Percentiles rank a stretch among this genome's conserved stretches.
Evolutionary conservation across 1,140 invertebrate species (phyloP).

Genomic region (Nephila pilipes): DNA sequence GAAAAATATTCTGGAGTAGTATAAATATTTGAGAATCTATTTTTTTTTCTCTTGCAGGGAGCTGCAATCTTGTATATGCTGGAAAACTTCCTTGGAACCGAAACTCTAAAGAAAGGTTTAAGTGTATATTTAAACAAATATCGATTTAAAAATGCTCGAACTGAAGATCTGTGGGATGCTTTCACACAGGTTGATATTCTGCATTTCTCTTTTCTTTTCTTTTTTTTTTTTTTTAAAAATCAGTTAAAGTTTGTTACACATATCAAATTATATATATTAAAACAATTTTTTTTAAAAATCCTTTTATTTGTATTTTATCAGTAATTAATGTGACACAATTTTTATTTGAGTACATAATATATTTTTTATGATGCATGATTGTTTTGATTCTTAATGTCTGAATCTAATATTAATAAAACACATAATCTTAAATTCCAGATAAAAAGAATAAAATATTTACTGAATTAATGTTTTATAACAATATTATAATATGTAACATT

Average conservation of each 20-base stretch:
- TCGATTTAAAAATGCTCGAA: conserved; percentile 78
- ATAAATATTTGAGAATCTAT: not conserved
- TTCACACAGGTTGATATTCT: conserved; percentile 79
- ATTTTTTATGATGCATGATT: no score
- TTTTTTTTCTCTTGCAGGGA: conserved; percentile 83
- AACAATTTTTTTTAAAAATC: not conserved
- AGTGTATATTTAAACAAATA: conserved; percentile 78
- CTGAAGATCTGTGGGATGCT: conserved; percentile 78
- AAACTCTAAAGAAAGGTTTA: conserved; percentile 80
- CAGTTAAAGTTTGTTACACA: not conserved
- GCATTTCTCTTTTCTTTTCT: conserved; percentile 8
- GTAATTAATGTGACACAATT: not conserved
- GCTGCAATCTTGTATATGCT: conserved; percentile 95
- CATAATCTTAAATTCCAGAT: no score
- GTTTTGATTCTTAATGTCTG: no score
- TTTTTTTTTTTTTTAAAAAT: not conserved
- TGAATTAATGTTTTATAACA: no score
- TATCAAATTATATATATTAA: not conserved
- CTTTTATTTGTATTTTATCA: not conserved
- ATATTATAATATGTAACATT: no score
- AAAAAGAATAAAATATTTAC: no score
- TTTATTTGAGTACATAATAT: no score
- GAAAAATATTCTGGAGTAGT: no score
- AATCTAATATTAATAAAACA: no score
- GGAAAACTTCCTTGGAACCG: conserved; percentile 95